Evolutionary conservation across 1,140 invertebrate genomes (phyloP).

Genomic region (Diabrotica virgifera): DNA sequence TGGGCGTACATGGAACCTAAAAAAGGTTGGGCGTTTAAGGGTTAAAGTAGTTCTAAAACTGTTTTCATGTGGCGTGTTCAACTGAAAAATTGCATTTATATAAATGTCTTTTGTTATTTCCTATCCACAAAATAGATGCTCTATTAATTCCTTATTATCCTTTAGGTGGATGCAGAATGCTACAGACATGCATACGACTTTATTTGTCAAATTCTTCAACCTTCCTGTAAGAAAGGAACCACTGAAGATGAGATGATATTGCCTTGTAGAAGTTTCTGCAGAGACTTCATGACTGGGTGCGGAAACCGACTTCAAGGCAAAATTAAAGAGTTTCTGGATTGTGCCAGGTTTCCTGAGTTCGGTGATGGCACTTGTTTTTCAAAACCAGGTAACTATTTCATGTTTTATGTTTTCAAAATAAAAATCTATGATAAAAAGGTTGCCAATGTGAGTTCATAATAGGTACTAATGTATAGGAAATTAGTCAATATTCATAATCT

Average conservation of each 20-base stretch:
- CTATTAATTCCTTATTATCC: not conserved
- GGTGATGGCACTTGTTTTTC: constrained; percentile 67
- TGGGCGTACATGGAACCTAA: too few relatives aligned
- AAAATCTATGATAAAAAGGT: too few relatives aligned
- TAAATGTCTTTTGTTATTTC: too few relatives aligned
- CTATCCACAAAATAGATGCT: too few relatives aligned
- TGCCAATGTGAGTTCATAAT: too few relatives aligned
- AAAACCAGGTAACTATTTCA: constrained; percentile 62
- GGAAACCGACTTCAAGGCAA: constrained; percentile 67
- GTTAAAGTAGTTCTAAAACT: too few relatives aligned
- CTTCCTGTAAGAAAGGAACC: constrained; percentile 59
- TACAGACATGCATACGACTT: constrained; percentile 81
- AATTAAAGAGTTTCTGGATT: constrained; percentile 71
- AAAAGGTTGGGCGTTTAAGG: too few relatives aligned
- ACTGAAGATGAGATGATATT: constrained; percentile 58
- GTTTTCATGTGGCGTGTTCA: too few relatives aligned
- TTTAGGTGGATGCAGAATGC: constrained; percentile 76
- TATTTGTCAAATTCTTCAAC: constrained; percentile 80
- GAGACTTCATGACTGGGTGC: constrained; percentile 80
- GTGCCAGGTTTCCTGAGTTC: constrained; percentile 76
- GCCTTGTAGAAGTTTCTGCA: constrained; percentile 81
- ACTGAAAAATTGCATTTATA: too few relatives aligned
- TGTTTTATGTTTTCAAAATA: not conserved
- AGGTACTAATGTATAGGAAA: too few relatives aligned
- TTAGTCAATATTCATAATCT: too few relatives aligned